A percentile compares a stretch with the other conserved stretches of the same genome.
These are phyloP conservation scores for Pardalotus punctatus DNA, from an alignment of 2,113 vertebrate genomes.

Conservation along the genomic window DNA sequence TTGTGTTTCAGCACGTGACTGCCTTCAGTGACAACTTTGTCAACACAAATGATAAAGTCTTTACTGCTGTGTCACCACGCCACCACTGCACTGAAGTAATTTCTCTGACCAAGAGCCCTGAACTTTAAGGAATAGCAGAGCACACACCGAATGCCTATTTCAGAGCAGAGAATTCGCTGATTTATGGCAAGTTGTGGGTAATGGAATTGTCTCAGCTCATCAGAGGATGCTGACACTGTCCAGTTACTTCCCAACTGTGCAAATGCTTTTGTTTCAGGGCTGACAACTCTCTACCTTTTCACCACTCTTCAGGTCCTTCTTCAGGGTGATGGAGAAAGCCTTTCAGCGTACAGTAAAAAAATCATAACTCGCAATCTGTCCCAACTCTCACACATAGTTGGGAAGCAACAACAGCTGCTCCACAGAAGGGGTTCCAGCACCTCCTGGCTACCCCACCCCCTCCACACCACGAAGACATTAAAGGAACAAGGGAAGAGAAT, in stretches of 20 bases:
- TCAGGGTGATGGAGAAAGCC: slow-evolving; percentile 27
- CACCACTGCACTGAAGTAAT: background rate
- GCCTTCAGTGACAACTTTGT: background rate
- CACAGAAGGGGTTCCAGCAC: slow-evolving; percentile 13
- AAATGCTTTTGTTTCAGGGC: background rate
- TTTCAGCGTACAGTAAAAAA: background rate
- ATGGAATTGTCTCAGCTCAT: slow-evolving; percentile 36
- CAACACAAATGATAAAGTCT: background rate
- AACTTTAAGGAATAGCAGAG: background rate
- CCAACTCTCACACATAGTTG: background rate
- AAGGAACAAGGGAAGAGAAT: background rate
- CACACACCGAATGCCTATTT: background rate
- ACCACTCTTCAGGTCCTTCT: slow-evolving; percentile 23
- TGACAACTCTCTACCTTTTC: slow-evolving; percentile 54
- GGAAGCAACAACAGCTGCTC: slow-evolving; percentile 39
- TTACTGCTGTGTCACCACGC: background rate
- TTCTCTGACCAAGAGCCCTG: rapidly evolving
- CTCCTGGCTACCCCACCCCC: background rate
- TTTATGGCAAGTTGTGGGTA: background rate
- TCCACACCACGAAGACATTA: background rate
- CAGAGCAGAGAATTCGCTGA: background rate
- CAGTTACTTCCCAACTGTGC: slow-evolving; percentile 5
- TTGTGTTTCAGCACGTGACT: background rate
- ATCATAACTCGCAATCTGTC: background rate
- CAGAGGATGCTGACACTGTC: background rate